A percentile compares a stretch with the other conserved stretches of the same genome.
These are phyloP conservation scores for Picus viridis DNA, from an alignment of 2,797 vertebrate genomes.

Conservation along the genomic window DNA sequence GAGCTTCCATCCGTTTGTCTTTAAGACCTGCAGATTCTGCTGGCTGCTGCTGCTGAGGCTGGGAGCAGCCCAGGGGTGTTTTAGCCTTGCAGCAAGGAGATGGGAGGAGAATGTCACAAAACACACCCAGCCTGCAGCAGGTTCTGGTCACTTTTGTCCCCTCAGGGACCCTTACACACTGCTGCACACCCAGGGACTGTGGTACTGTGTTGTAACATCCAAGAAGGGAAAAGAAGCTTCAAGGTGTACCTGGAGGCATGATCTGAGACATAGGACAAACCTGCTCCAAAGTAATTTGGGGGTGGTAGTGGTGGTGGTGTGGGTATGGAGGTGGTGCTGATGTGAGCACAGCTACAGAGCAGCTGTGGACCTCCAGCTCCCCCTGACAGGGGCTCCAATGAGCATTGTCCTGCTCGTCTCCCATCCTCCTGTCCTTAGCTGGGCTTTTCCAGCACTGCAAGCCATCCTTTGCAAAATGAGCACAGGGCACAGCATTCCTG, in stretches of 20 bases:
- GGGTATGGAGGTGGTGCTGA: neutral
- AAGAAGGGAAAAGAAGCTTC: neutral
- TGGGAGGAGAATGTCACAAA: neutral
- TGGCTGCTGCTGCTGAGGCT: neutral
- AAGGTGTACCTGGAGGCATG: neutral
- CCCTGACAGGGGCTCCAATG: rapidly evolving
- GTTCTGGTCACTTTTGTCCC: neutral
- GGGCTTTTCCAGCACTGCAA: rapidly evolving
- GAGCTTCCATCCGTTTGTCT: neutral
- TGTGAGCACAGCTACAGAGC: rapidly evolving
- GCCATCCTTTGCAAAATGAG: neutral
- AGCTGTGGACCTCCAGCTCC: neutral
- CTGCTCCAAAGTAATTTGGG: rapidly evolving
- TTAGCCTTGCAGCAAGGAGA: neutral
- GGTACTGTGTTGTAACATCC: rapidly evolving
- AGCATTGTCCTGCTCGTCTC: neutral
- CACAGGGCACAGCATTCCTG: rapidly evolving
- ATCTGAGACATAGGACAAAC: neutral
- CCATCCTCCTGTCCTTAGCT: neutral
- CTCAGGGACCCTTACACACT: rapidly evolving
- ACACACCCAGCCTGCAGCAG: neutral
- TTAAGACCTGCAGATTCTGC: neutral
- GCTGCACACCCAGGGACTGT: neutral
- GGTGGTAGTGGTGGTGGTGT: no score
- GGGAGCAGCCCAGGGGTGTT: neutral